Conservation (phyloP, 1,140 invertebrate species). For the Triops cancriformis region DNA sequence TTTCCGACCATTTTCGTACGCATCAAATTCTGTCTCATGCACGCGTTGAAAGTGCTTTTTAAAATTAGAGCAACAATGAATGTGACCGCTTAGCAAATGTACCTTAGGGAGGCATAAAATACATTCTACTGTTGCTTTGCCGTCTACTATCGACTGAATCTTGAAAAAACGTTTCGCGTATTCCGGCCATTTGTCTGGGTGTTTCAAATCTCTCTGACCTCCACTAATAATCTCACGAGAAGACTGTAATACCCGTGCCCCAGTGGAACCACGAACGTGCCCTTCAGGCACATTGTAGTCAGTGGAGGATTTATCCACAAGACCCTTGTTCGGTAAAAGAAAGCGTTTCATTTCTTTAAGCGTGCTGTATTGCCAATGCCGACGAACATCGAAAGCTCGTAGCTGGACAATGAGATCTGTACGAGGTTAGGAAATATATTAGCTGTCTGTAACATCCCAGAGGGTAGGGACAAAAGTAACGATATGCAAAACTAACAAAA, state of each 20-base stretch:
- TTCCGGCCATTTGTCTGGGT: not conserved
- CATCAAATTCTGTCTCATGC: not conserved
- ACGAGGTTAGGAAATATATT: not conserved
- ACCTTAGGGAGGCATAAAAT: not conserved
- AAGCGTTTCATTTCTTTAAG: not conserved
- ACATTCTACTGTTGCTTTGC: conserved; percentile 1
- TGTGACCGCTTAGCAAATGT: not conserved
- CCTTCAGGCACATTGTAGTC: not conserved
- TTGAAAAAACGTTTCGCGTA: not conserved
- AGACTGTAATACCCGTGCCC: not conserved
- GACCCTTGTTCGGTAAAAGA: not conserved
- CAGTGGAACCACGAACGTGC: conserved; percentile 1
- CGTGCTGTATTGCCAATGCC: not conserved
- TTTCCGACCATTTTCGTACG: not conserved
- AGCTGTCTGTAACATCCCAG: not conserved
- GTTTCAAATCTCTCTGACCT: not conserved
- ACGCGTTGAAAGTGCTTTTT: not conserved
- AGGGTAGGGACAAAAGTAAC: too few species aligned
- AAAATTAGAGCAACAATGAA: conserved; percentile 1
- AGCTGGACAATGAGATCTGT: not conserved
- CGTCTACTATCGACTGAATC: not conserved
- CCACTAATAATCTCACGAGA: not conserved
- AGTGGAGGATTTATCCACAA: not conserved
- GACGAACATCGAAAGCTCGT: not conserved
- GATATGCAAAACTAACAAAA: not conserved